Evolutionary conservation across 2,797 vertebrate species (phyloP).

Genomic region (Morus bassanus): DNA sequence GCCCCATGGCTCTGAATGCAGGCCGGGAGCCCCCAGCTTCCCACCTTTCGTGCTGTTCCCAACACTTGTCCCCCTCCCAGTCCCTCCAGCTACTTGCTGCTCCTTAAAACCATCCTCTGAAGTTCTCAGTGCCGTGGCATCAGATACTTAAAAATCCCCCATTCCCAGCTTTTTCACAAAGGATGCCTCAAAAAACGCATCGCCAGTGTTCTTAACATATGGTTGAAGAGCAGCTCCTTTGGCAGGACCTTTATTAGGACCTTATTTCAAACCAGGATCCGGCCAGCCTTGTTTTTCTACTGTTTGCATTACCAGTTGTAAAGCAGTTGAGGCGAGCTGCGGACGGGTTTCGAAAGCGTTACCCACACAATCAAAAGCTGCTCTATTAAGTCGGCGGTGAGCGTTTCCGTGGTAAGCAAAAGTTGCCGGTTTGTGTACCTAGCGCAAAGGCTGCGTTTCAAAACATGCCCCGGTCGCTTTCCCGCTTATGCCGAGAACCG

Average conservation of each 20-base stretch:
- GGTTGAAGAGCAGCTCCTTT: rapidly evolving
- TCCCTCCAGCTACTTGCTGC: background rate
- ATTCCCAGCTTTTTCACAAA: background rate
- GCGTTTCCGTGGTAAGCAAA: background rate
- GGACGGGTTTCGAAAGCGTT: background rate
- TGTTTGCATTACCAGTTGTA: background rate
- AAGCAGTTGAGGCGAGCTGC: background rate
- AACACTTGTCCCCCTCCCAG: background rate
- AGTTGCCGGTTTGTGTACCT: conserved; percentile 7
- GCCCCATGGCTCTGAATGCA: background rate
- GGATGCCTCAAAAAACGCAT: background rate
- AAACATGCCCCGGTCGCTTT: conserved; percentile 19
- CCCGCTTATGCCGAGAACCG: background rate
- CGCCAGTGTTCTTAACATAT: rapidly evolving
- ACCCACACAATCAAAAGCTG: conserved; percentile 44
- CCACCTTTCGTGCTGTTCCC: background rate
- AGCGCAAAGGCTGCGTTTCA: background rate
- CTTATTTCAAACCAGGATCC: background rate
- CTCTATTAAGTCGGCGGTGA: background rate
- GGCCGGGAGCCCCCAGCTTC: rapidly evolving
- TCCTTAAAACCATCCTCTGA: background rate
- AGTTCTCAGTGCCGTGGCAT: rapidly evolving
- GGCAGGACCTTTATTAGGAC: background rate
- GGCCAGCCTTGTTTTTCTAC: background rate
- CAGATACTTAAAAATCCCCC: background rate